A percentile compares a stretch with the other conserved stretches of the same genome.
Conservation (phyloP, 2,888 invertebrate species). For the Sialis fuliginosa region DNA sequence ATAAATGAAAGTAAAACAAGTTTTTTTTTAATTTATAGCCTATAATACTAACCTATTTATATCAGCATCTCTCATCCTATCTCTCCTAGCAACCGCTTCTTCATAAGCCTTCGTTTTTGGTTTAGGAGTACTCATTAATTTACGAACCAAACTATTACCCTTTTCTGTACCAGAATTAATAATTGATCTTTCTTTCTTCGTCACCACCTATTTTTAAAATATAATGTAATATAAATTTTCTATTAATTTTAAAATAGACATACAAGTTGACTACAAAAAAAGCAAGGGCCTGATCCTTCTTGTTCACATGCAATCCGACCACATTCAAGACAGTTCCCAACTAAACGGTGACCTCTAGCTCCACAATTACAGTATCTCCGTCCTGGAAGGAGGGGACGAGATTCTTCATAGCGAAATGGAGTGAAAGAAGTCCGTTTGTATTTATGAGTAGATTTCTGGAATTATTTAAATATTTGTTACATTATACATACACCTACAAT, state of each 20-base stretch:
- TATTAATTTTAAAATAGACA: slow-evolving; percentile 9
- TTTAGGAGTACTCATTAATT: slow-evolving; percentile 39
- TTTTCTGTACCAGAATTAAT: slow-evolving; percentile 48
- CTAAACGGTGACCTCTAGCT: slow-evolving; percentile 70
- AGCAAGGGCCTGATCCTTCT: slow-evolving; percentile 93
- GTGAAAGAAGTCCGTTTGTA: background rate
- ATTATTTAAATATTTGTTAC: background rate
- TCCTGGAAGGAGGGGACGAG: slow-evolving; percentile 20
- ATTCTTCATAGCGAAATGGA: background rate
- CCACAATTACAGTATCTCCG: slow-evolving; percentile 83
- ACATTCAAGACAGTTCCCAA: slow-evolving; percentile 87
- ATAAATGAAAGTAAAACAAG: too few species aligned
- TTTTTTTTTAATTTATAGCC: background rate
- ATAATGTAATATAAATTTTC: background rate
- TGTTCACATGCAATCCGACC: slow-evolving; percentile 90
- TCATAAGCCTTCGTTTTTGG: slow-evolving; percentile 37
- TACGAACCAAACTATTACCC: slow-evolving; percentile 44
- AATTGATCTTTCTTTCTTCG: slow-evolving; percentile 49
- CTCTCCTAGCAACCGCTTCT: slow-evolving; percentile 58
- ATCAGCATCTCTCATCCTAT: slow-evolving; percentile 71
- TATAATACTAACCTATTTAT: slow-evolving; percentile 40
- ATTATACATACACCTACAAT: too few species aligned
- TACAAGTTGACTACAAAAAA: slow-evolving; percentile 80
- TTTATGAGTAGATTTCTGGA: background rate
- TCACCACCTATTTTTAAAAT: slow-evolving; percentile 37